Conservation (phyloP, 1,140 invertebrate genomes). For the Drosophila lowei region DNA sequence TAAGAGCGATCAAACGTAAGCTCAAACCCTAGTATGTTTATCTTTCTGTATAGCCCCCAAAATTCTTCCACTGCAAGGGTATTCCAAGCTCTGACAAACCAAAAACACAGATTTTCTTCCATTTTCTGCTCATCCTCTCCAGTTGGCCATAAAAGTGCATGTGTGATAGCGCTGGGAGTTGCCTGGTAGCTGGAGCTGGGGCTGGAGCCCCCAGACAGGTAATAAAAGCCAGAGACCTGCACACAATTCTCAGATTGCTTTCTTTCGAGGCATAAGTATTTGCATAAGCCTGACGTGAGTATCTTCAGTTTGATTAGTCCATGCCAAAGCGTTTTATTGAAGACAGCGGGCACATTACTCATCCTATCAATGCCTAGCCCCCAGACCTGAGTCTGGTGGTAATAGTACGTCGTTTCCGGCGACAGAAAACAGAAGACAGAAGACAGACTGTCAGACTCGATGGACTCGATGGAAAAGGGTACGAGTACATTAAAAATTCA, state of each 20-base stretch:
- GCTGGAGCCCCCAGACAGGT: slow-evolving; percentile 4
- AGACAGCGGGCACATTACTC: slow-evolving; percentile 23
- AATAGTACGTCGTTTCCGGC: slow-evolving; percentile 64
- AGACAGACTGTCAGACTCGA: neutral
- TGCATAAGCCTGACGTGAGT: slow-evolving; percentile 38
- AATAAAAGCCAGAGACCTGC: slow-evolving; percentile 29
- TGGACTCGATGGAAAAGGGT: slow-evolving; percentile 17
- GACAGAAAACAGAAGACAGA: neutral
- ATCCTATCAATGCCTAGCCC: slow-evolving; percentile 24
- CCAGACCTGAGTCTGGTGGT: slow-evolving; percentile 13
- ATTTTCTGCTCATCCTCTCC: slow-evolving; percentile 12
- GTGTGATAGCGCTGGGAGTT: slow-evolving; percentile 7
- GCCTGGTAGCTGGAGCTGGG: no score
- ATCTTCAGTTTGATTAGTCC: slow-evolving; percentile 47
- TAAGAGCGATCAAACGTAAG: no score
- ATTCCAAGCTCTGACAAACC: neutral
- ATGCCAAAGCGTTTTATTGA: slow-evolving; percentile 19
- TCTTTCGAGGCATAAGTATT: slow-evolving; percentile 23
- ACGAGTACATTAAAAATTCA: slow-evolving; percentile 42
- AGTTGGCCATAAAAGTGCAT: slow-evolving; percentile 19
- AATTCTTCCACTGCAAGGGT: no score
- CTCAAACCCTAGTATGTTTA: no score
- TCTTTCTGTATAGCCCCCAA: no score
- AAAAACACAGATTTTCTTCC: neutral
- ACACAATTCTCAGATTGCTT: slow-evolving; percentile 8